Conservation (phyloP, 1,140 invertebrate species). For the Brachionus asplanchnoidis region DNA sequence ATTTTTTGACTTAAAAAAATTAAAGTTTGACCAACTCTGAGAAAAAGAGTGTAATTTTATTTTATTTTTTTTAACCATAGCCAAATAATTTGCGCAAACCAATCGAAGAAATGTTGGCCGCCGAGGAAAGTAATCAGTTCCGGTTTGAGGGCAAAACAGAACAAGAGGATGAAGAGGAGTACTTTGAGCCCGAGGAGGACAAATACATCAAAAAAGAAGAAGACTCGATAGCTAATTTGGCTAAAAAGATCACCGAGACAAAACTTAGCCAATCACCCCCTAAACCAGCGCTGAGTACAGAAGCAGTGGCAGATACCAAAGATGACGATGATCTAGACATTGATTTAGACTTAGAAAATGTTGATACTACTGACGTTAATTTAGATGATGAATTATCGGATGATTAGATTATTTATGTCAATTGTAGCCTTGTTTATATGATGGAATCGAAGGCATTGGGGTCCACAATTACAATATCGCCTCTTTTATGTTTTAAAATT, state of each 20-base stretch:
- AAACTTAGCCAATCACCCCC: constrained; percentile 20
- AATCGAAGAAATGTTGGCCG: constrained; percentile 66
- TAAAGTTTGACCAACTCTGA: too few relatives aligned
- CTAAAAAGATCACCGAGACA: constrained; percentile 21
- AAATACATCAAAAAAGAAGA: constrained; percentile 29
- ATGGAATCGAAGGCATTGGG: not conserved
- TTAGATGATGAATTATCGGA: constrained; percentile 40
- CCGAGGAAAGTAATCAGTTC: constrained; percentile 61
- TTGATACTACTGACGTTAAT: constrained; percentile 37
- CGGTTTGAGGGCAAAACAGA: not conserved
- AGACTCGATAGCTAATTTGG: constrained; percentile 33
- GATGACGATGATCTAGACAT: constrained; percentile 29
- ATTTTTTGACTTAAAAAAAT: too few relatives aligned
- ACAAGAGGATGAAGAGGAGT: not conserved
- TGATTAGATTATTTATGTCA: not conserved
- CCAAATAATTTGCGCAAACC: constrained; percentile 68
- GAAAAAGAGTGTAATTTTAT: not conserved
- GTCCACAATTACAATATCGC: not conserved
- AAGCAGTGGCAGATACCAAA: not conserved
- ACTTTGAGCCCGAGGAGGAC: constrained; percentile 4
- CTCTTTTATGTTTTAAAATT: not conserved
- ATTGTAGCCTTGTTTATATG: constrained; percentile 10
- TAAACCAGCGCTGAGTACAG: not conserved
- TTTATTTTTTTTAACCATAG: constrained; percentile 54
- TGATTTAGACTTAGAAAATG: constrained; percentile 36